phyloP scores from a whole-genome alignment of 2,113 vertebrate genomes.

The Dipodomys spectabilis region DNA sequence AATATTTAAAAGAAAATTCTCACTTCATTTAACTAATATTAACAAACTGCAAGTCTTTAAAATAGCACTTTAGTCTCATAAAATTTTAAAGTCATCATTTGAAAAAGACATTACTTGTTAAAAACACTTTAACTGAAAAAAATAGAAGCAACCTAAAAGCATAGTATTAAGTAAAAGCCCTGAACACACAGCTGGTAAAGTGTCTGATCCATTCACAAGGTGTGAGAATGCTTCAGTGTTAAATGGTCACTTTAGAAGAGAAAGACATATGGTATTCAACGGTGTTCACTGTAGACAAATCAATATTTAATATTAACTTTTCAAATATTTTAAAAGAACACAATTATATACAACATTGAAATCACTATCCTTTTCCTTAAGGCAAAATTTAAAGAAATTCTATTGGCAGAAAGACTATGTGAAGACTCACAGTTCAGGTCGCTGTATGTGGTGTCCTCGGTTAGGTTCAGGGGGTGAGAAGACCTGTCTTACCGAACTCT shows the following conservation, averaged over 20 bases:
- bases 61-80: not conserved
- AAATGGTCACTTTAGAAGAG: not conserved
- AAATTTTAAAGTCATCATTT: constrained; percentile 11
- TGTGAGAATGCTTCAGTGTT: not conserved
- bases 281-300: constrained; percentile 15
- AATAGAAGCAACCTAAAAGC: not conserved
- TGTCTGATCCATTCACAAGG: not conserved
- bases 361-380: not conserved
- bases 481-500: constrained; percentile 75
- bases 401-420: constrained; percentile 64
- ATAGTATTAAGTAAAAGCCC: not conserved
- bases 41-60: not conserved
- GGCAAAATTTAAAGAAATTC: constrained; percentile 29
- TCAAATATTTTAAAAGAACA: constrained; percentile 47
- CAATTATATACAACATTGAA: not conserved
- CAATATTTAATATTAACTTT: not conserved
- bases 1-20: constrained; percentile 10
- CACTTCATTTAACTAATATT: constrained; percentile 19
- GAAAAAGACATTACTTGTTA: not conserved
- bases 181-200: not conserved
- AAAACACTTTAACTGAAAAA: constrained; percentile 22
- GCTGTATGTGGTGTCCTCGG: constrained; percentile 81
- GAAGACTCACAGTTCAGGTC: constrained; percentile 70
- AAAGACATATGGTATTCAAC: not conserved
- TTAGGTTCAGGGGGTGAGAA: constrained; percentile 69